Conservation (phyloP, 1,140 invertebrate genomes). For the Formica selysi region DNA sequence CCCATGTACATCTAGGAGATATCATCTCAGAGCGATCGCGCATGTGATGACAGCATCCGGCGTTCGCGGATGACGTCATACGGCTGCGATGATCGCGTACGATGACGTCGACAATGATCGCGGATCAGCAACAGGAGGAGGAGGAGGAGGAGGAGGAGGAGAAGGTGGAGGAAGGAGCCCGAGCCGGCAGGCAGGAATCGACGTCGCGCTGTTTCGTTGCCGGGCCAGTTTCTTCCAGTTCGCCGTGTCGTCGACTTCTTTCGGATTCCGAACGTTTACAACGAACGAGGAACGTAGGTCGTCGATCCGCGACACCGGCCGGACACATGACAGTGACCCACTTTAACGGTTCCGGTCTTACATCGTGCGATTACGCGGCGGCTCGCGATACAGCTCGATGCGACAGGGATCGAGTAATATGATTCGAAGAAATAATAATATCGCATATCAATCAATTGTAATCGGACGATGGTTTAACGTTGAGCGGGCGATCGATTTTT, state of each 20-base stretch:
- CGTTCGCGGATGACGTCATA: conserved; percentile 68
- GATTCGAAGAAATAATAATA: background rate
- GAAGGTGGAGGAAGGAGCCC: conserved; percentile 69
- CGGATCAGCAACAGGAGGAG: conserved; percentile 32
- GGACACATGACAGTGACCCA: conserved; percentile 69
- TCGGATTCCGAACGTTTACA: background rate
- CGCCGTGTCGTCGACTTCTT: conserved; percentile 65
- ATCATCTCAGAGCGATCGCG: conserved; percentile 23
- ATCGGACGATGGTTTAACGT: background rate
- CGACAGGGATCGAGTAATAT: background rate
- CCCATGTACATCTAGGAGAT: conserved; percentile 17
- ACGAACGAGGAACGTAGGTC: conserved; percentile 9
- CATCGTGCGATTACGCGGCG: conserved; percentile 17
- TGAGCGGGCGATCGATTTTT: conserved; percentile 1
- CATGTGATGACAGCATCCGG: conserved; percentile 59
- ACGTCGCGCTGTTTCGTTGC: conserved; percentile 55
- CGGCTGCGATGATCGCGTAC: conserved; percentile 55
- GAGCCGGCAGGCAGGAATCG: conserved; percentile 63
- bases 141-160: conserved; percentile 50
- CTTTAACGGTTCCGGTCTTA: conserved; percentile 51
- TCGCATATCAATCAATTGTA: background rate
- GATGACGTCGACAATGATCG: conserved; percentile 70
- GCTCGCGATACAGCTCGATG: conserved; percentile 21
- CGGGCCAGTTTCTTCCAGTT: conserved; percentile 73
- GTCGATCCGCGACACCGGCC: conserved; percentile 57